Conservation (phyloP, 2,888 invertebrate species). For the Gandaritis pyraliata region DNA sequence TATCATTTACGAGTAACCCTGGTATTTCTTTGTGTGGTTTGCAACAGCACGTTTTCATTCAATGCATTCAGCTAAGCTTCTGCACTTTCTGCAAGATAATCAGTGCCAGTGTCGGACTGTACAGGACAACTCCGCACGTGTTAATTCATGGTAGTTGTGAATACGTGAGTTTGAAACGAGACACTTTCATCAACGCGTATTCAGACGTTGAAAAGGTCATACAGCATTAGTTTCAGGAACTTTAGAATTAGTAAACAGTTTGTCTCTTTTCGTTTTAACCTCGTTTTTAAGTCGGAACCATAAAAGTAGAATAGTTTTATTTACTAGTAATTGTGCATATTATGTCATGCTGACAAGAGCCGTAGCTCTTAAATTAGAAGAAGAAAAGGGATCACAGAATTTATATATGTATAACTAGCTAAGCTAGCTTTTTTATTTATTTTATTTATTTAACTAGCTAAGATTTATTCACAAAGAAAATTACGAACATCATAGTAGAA, state of each 20-base stretch:
- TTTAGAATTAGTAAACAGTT: neutral
- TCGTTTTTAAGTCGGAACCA: too few relatives aligned
- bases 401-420: too few relatives aligned
- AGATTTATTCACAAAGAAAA: too few relatives aligned
- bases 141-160: constrained; percentile 38
- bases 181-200: constrained; percentile 40
- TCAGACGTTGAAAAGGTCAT: constrained; percentile 26
- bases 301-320: too few relatives aligned
- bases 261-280: neutral
- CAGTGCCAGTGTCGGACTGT: neutral
- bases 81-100: constrained; percentile 2
- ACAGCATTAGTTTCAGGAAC: constrained; percentile 8
- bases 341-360: too few relatives aligned
- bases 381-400: too few relatives aligned
- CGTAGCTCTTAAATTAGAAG: too few relatives aligned
- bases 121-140: constrained; percentile 20
- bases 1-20: too few relatives aligned
- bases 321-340: too few relatives aligned
- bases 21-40: neutral
- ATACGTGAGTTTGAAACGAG: constrained; percentile 29
- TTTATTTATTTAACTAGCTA: too few relatives aligned
- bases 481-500: too few relatives aligned
- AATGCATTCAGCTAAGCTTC: neutral
- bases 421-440: too few relatives aligned
- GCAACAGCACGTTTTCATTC: neutral